These are phyloP conservation scores for Gephyroberyx darwinii DNA, from an alignment of 2,797 vertebrate genomes.

Conservation along the genomic window DNA sequence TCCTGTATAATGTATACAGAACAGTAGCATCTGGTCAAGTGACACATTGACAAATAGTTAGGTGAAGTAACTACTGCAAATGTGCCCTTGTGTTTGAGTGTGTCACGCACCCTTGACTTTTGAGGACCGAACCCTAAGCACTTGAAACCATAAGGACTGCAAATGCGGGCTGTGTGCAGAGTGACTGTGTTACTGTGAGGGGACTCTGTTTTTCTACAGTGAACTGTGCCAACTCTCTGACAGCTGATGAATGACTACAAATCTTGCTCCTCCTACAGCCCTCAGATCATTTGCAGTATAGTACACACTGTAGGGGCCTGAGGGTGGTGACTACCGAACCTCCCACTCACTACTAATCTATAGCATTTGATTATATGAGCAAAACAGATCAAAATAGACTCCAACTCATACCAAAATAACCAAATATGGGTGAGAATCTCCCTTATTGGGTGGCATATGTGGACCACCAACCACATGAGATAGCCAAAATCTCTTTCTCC, in stretches of 20 bases:
- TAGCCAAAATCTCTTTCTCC: neutral
- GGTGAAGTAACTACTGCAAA: neutral
- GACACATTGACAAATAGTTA: slow-evolving; percentile 22
- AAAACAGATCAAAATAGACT: too few relatives aligned
- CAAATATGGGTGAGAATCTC: neutral
- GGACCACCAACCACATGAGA: slow-evolving; percentile 19
- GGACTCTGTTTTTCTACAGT: slow-evolving; percentile 44
- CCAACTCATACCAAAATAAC: slow-evolving; percentile 26
- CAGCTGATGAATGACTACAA: slow-evolving; percentile 62
- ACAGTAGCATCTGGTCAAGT: slow-evolving; percentile 3
- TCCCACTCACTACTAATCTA: neutral
- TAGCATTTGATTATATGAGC: neutral
- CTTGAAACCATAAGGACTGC: slow-evolving; percentile 26
- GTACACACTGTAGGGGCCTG: neutral
- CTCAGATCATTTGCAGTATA: slow-evolving; percentile 36
- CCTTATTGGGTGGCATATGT: neutral
- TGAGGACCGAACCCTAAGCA: neutral
- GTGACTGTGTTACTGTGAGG: slow-evolving; percentile 29
- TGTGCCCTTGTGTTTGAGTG: slow-evolving; percentile 14
- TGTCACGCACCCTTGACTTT: slow-evolving; percentile 26
- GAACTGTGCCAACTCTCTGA: slow-evolving; percentile 58
- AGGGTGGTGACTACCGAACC: slow-evolving; percentile 6
- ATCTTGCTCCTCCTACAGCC: slow-evolving; percentile 39
- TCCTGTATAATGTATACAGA: neutral
- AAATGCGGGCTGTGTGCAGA: slow-evolving; percentile 25